phyloP scores from a whole-genome alignment of 2,888 invertebrate genomes.

The Tholera decimalis region DNA sequence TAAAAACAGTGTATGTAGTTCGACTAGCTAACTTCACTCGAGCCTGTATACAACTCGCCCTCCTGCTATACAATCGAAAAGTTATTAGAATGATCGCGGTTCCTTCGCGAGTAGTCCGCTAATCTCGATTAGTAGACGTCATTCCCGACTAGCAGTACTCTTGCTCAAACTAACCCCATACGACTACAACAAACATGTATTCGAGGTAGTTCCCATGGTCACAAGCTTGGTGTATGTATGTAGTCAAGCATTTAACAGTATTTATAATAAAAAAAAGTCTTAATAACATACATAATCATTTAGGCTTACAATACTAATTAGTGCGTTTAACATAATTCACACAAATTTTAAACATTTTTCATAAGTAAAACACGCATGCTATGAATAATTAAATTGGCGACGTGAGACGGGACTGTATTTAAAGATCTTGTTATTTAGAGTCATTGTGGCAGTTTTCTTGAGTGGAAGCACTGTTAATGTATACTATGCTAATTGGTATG shows the following conservation, averaged over 20 bases:
- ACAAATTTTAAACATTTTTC: constrained; percentile 10
- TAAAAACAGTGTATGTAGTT: neutral
- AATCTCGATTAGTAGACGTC: constrained; percentile 10
- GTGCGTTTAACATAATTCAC: constrained; percentile 25
- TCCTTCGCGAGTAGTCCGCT: neutral
- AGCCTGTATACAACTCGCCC: neutral
- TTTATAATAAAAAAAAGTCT: constrained; percentile 3
- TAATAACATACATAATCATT: constrained; percentile 29
- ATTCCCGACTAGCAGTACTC: constrained; percentile 16
- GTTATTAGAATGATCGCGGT: constrained; percentile 4
- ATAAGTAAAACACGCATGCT: constrained; percentile 45
- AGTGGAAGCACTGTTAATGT: constrained; percentile 1
- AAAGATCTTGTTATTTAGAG: neutral
- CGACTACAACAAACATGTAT: neutral
- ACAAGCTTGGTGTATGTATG: constrained; percentile 13
- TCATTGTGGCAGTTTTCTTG: neutral
- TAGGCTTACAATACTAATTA: constrained; percentile 33
- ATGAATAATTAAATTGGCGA: constrained; percentile 13
- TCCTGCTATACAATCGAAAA: constrained; percentile 1
- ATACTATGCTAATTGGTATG: constrained; percentile 2
- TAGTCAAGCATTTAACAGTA: constrained; percentile 15
- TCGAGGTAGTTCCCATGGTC: constrained; percentile 3
- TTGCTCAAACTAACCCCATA: neutral
- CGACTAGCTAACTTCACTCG: neutral
- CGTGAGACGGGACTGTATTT: neutral